Conservation (phyloP, 2,888 invertebrate genomes). For the Thysanoteuthis rhombus region DNA sequence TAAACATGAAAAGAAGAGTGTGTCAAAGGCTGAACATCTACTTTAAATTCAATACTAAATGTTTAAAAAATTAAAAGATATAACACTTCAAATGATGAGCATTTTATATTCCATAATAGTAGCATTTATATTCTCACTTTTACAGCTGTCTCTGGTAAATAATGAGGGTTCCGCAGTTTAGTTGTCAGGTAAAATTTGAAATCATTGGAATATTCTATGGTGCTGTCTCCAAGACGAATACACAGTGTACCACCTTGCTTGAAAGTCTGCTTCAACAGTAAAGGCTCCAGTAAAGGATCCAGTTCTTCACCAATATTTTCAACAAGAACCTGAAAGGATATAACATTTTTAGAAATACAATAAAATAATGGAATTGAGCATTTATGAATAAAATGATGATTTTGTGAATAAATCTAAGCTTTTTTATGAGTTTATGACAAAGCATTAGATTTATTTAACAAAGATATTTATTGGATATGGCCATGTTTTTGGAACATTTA, state of each 20-base stretch:
- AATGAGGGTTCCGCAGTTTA: constrained; percentile 70
- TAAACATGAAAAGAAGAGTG: too few relatives aligned
- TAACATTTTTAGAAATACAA: constrained; percentile 1
- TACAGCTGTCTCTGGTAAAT: constrained; percentile 69
- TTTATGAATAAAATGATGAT: background rate
- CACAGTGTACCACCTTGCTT: constrained; percentile 69
- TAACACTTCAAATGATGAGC: too few relatives aligned
- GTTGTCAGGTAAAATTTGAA: constrained; percentile 70
- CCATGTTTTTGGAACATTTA: background rate
- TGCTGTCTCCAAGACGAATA: constrained; percentile 69
- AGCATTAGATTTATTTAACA: background rate
- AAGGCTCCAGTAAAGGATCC: constrained; percentile 69
- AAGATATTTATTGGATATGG: background rate
- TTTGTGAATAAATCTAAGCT: background rate
- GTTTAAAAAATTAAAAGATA: too few relatives aligned
- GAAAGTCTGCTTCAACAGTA: constrained; percentile 69
- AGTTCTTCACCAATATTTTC: constrained; percentile 69
- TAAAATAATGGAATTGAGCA: background rate
- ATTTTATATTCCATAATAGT: too few relatives aligned
- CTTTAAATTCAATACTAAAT: too few relatives aligned
- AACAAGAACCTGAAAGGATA: constrained; percentile 63
- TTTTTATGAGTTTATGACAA: background rate
- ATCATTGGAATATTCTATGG: constrained; percentile 69
- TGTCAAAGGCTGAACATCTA: too few relatives aligned
- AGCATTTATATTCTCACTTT: constrained; percentile 57